Conservation (phyloP, 2,888 invertebrate genomes). For the Acleris emargana region DNA sequence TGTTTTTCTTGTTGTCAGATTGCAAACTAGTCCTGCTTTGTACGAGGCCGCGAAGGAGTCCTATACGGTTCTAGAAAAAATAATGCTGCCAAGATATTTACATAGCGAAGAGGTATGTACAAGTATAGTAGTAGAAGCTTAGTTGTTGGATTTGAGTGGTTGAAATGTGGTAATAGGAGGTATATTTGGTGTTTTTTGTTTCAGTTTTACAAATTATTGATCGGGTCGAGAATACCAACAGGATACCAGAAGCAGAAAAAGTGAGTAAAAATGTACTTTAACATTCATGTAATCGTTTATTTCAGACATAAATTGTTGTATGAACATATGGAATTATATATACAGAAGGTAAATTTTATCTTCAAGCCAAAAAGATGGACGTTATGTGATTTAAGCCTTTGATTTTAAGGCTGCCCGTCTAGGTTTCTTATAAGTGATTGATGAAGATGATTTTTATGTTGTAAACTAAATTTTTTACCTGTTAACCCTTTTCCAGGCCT, state of each 20-base stretch:
- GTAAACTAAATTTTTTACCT: too few relatives aligned
- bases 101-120: conserved; percentile 89
- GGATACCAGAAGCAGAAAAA: conserved; percentile 82
- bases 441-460: too few relatives aligned
- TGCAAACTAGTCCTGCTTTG: conserved; percentile 89
- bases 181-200: conserved; percentile 46
- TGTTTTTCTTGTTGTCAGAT: conserved; percentile 56
- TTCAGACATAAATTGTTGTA: too few relatives aligned
- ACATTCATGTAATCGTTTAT: too few relatives aligned
- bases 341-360: too few relatives aligned
- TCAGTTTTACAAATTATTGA: conserved; percentile 88
- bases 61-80: conserved; percentile 88
- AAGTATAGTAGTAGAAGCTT: not conserved
- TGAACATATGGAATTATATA: too few relatives aligned
- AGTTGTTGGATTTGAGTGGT: not conserved
- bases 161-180: not conserved
- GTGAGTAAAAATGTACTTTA: conserved; percentile 60
- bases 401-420: too few relatives aligned
- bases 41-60: conserved; percentile 92
- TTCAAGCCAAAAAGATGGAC: too few relatives aligned
- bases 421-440: too few relatives aligned
- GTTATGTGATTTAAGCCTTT: too few relatives aligned
- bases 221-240: conserved; percentile 86
- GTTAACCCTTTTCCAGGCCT: too few relatives aligned
- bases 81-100: conserved; percentile 90